Base-by-base conservation (phyloP, 2,797 vertebrate species). In the Ambastaia sidthimunki region DNA sequence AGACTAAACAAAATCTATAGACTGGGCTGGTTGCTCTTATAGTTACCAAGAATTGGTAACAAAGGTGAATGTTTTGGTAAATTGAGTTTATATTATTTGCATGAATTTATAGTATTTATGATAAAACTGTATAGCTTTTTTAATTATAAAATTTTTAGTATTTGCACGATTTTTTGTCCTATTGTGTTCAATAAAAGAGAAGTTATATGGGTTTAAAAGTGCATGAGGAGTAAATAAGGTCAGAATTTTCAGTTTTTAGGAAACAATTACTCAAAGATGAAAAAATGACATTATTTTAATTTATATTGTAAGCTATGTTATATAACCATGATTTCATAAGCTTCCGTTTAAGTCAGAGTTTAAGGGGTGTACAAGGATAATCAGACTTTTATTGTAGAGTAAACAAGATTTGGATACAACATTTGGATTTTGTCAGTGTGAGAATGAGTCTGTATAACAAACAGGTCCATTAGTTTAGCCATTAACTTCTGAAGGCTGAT, bases 381-480 rank as follows among this genome's bases (percentile, higher is more conserved):
- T 65, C 10, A 65, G 62, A 63, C 62, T 34, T 31, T 18, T 9
- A n/a, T 31, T 41, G 37, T 41, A 10, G 7, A 63, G 28, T 37
- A 65, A 65, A 65, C 34, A 65, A 19, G 62, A 41, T 65, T 41
- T 19, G 19, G 10, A 65, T 12, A 65, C 31, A 65, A 65, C 62
- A 37, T 65, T 37, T 37, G 3, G 31, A 65, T 65, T 65, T 37
- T 37, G 62, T 37, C 31, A n/a, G 16, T 11, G 16, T 12, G 10
- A 12, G 21, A 25, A 44, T 25, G 37, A 60, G 16, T 25, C 10
- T 48, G 12, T 41, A 57, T 63, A 25, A 74, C 25, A 18, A 25
- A n/a, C 1, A 60, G 5, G 23, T 31, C 15, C n/a, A 73, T 57
- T 59, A 23, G 37, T 62, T 28, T 47, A 21, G 5, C 10, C 2